A percentile compares a stretch with the other conserved stretches of the same genome.
phyloP scores from a whole-genome alignment of 2,888 invertebrate genomes.

The Hirtodrosophila alboralis region DNA sequence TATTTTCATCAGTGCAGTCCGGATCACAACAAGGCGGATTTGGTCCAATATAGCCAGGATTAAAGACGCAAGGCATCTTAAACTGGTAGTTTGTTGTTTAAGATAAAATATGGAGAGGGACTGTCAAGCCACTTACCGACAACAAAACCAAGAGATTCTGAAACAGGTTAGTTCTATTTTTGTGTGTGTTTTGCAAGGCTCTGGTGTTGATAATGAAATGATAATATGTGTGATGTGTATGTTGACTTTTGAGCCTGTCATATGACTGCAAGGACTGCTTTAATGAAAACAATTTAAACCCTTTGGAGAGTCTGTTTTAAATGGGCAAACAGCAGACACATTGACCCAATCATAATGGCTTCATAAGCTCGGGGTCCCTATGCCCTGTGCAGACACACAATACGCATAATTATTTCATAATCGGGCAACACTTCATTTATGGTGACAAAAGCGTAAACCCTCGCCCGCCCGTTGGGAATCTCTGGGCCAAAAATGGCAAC shows the following conservation, averaged over 20 bases:
- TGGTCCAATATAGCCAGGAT: constrained; percentile 68
- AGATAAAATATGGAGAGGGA: not conserved
- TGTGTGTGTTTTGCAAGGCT: constrained; percentile 7
- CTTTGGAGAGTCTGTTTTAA: constrained; percentile 12
- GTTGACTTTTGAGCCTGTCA: constrained; percentile 1
- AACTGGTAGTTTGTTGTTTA: no score
- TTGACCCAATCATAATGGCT: constrained; percentile 48
- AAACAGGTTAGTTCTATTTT: constrained; percentile 18
- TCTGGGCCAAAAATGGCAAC: constrained; percentile 47
- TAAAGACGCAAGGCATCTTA: constrained; percentile 55
- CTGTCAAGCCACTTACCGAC: constrained; percentile 2
- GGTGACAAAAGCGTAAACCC: constrained; percentile 67
- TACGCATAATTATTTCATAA: constrained; percentile 75
- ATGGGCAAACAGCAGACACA: constrained; percentile 31
- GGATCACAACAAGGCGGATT: constrained; percentile 62
- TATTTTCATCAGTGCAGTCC: constrained; percentile 29
- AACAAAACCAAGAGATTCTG: not conserved
- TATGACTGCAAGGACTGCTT: constrained; percentile 11
- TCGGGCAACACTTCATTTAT: constrained; percentile 71
- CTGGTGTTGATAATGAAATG: no score
- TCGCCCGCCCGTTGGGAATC: constrained; percentile 29
- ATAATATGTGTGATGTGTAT: no score
- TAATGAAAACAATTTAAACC: constrained; percentile 23
- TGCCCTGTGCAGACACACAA: constrained; percentile 23
- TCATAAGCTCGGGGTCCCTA: constrained; percentile 4